Conservation (phyloP, 1,140 invertebrate species). For the Zaprionus vittiger region DNA sequence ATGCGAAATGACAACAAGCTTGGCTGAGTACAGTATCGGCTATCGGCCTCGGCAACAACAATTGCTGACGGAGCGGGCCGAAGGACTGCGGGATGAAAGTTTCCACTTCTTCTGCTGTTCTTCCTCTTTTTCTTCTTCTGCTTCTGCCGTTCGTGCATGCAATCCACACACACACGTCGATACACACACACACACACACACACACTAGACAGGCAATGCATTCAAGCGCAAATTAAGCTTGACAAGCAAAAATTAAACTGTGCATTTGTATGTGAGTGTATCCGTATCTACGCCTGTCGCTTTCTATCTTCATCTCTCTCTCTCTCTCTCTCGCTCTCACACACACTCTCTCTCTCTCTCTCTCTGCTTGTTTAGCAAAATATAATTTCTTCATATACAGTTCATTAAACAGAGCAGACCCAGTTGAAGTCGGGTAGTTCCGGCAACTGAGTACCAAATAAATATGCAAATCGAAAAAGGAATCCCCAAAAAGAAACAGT, state of each 20-base stretch:
- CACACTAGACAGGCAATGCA: conserved; percentile 61
- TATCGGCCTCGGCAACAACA: conserved; percentile 27
- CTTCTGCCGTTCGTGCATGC: conserved; percentile 66
- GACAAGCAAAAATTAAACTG: conserved; percentile 83
- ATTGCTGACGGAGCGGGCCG: conserved; percentile 51
- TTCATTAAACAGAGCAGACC: conserved; percentile 77
- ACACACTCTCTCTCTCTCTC: conserved; percentile 2
- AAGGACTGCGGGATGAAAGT: conserved; percentile 26
- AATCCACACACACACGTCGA: conserved; percentile 46
- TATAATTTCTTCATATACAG: conserved; percentile 77
- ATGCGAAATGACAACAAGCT: conserved; percentile 49
- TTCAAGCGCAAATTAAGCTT: conserved; percentile 82
- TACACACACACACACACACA: conserved; percentile 22
- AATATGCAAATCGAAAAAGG: conserved; percentile 13
- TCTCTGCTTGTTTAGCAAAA: conserved; percentile 69
- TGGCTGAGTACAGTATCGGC: conserved; percentile 42
- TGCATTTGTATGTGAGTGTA: conserved; percentile 51
- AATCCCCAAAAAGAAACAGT: background rate
- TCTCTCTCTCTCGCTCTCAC: background rate
- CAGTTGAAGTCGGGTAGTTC: conserved; percentile 32
- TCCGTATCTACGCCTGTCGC: conserved; percentile 35
- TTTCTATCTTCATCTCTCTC: conserved; percentile 21
- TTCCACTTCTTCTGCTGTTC: conserved; percentile 20
- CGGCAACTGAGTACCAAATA: conserved; percentile 15
- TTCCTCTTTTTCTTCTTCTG: conserved; percentile 41